Evolutionary conservation across 2,888 invertebrate genomes (phyloP), one percentile per base, ranked within the genome.

Genomic region (Yponomeuta plumbellus): DNA sequence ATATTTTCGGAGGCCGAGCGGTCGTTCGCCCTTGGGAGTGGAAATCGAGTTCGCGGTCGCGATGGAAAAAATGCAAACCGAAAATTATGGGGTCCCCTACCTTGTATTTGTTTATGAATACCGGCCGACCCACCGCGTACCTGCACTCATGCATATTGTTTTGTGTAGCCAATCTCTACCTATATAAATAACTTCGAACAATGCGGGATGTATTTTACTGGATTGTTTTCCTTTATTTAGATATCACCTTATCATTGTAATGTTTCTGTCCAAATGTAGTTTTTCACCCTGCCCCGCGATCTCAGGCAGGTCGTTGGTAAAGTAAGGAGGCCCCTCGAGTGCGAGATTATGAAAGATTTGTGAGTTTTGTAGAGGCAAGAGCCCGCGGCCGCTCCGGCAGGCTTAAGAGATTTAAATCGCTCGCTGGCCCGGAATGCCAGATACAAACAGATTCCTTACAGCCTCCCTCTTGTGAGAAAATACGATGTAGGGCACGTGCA

Each of bases 281-380:
- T 81, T 77, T 20, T 40, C 70, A 64, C 65, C 78, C 23, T 66
- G 26, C 20, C 3, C 20, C 40, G 40, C 34, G 59, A 57, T 80
- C 73, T 76, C 75, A 76, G 71, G 73, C 75, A 76, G 71, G 73
- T 73, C 73, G 73, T 72, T 75, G 75, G 78, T 76, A 76, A 83
- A 84, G 83, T 84, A 84, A 86, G 86, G 88, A 85, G 83, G 80
- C 84, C 88, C 87, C 86, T 85, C 83, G 81, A 85, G 84, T 85
- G 84, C 78, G 77, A 91, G 91, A 91, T 91, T 91, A 90, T 90
- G 88, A 91, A 88, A 91, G 91, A 92, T 91, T 92, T 92, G 91
- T 91, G 92, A 87, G 90, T 83, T 80, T 79, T 83, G 76, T 80
- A 83, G 85, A 80, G 83, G 81, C 80, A 39, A 52, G 63, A 56